Evolutionary conservation across 2,888 invertebrate species (phyloP).

Genomic region (Tetranychus truncatus): DNA sequence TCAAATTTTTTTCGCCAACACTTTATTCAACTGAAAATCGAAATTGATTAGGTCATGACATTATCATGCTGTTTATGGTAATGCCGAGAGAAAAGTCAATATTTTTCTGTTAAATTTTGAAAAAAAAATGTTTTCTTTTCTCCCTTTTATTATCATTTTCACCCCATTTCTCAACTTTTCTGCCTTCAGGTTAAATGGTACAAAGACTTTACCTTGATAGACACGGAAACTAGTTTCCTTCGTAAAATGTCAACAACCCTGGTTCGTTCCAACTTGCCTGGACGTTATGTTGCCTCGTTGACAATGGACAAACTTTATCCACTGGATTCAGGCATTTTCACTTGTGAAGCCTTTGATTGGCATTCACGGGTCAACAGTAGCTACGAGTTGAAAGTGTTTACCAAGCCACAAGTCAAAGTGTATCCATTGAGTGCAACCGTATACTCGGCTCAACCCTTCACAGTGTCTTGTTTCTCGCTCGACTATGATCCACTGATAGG

Average conservation of each 20-base stretch:
- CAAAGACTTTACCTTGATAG: slow-evolving; percentile 1
- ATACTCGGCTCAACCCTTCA: slow-evolving; percentile 6
- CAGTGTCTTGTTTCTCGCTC: slow-evolving; percentile 12
- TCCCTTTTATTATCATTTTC: background rate
- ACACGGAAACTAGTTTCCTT: background rate
- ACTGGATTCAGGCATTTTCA: slow-evolving; percentile 40
- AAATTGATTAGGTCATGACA: background rate
- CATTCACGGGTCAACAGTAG: slow-evolving; percentile 44
- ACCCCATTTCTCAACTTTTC: no score
- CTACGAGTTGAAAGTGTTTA: slow-evolving; percentile 29
- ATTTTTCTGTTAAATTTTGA: no score
- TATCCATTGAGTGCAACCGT: slow-evolving; percentile 8
- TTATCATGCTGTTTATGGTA: slow-evolving; percentile 2
- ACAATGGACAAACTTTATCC: background rate
- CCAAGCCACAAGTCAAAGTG: background rate
- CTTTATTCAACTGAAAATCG: background rate
- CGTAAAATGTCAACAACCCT: background rate
- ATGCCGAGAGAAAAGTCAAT: background rate
- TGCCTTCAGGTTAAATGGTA: slow-evolving; percentile 8
- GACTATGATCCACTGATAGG: slow-evolving; percentile 38
- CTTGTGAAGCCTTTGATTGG: slow-evolving; percentile 55
- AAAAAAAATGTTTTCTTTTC: background rate
- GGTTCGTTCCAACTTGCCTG: background rate
- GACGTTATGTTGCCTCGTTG: background rate
- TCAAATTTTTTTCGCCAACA: no score